These are phyloP conservation scores for Riptortus pedestris DNA, from an alignment of 1,140 invertebrate species.

Conservation along the genomic window DNA sequence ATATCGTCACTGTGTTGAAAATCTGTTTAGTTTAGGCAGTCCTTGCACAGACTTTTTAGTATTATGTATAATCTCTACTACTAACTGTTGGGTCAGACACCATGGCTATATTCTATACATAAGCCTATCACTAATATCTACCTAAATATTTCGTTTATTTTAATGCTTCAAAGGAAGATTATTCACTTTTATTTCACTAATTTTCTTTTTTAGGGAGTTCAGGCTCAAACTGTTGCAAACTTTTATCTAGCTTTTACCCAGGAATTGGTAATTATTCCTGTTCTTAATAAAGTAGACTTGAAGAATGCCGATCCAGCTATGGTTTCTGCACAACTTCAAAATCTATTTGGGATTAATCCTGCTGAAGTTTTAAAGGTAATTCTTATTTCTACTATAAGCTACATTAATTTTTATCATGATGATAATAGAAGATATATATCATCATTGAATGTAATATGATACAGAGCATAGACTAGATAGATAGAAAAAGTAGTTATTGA, in stretches of 20 bases:
- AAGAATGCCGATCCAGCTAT: slow-evolving; percentile 76
- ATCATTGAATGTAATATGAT: no score
- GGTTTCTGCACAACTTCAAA: slow-evolving; percentile 66
- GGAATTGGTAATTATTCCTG: slow-evolving; percentile 77
- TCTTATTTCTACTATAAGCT: slow-evolving; percentile 17
- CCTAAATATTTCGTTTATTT: no score
- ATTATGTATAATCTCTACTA: no score
- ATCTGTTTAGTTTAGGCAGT: no score
- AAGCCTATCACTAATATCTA: no score
- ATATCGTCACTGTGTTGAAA: no score
- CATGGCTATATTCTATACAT: no score
- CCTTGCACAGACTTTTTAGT: no score
- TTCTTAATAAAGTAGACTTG: slow-evolving; percentile 94
- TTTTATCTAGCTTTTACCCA: slow-evolving; percentile 82
- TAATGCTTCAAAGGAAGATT: no score
- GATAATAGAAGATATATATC: not conserved
- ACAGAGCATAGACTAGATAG: no score
- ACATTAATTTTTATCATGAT: not conserved
- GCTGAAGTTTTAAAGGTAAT: slow-evolving; percentile 53
- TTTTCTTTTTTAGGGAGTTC: slow-evolving; percentile 53
- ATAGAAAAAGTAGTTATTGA: no score
- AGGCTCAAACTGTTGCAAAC: slow-evolving; percentile 96
- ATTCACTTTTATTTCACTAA: not conserved
- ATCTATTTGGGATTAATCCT: slow-evolving; percentile 73
- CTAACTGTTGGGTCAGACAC: no score